Conservation (phyloP, 2,797 vertebrate species). For the Parambassis ranga region DNA sequence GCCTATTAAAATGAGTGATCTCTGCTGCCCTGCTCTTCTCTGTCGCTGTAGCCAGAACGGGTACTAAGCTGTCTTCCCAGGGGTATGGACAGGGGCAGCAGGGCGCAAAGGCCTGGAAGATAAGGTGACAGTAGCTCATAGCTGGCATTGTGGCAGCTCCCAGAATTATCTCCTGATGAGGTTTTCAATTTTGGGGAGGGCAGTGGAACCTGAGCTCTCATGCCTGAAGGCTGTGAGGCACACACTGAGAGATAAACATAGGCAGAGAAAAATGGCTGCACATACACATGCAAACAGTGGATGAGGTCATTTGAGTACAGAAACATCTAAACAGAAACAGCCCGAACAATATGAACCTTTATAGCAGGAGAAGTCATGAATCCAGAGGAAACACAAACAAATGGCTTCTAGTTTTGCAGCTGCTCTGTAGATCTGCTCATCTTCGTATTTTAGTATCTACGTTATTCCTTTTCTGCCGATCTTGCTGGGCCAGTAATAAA, state of each 20-base stretch:
- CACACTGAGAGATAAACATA: slow-evolving; percentile 36
- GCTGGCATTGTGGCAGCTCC: slow-evolving; percentile 77
- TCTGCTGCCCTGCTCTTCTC: slow-evolving; percentile 60
- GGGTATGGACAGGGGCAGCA: slow-evolving; percentile 55
- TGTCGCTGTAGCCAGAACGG: slow-evolving; percentile 60
- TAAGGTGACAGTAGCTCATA: slow-evolving; percentile 78
- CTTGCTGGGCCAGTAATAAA: slow-evolving; percentile 3
- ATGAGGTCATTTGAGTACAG: background rate
- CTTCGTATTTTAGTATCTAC: no score
- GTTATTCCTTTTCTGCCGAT: slow-evolving; percentile 1
- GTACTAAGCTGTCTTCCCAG: slow-evolving; percentile 70
- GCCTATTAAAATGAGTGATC: slow-evolving; percentile 85
- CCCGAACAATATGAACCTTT: background rate
- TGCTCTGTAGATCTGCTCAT: no score
- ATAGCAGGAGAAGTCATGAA: no score
- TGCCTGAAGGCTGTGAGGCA: slow-evolving; percentile 44
- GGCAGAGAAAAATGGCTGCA: background rate
- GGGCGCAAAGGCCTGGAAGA: slow-evolving; percentile 65
- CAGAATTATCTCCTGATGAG: slow-evolving; percentile 79
- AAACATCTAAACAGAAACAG: background rate
- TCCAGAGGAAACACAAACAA: no score
- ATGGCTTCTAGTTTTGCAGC: no score
- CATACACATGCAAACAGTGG: slow-evolving; percentile 6
- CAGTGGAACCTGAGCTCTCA: slow-evolving; percentile 62
- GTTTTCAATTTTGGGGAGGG: slow-evolving; percentile 62